Base-by-base conservation (phyloP, 2,797 vertebrate genomes). In the Pempheris klunzingeri region DNA sequence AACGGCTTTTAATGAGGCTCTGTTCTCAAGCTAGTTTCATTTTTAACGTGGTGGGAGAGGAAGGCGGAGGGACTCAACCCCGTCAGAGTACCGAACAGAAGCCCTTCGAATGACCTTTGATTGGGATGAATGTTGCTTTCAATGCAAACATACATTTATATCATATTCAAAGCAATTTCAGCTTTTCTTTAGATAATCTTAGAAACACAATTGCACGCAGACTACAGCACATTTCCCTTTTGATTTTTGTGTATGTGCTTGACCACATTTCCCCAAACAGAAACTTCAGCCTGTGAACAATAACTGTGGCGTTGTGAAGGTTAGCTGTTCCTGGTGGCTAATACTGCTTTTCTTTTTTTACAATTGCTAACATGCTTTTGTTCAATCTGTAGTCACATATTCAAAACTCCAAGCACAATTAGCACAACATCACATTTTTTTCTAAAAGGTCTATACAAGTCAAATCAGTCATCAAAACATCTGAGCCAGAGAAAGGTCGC, bases 1-100 rank as follows among this genome's bases (percentile, higher is more conserved):
- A 74, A 86, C 73, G 41, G 54, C 43, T 78, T 82, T 76, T 78
- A 85, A 84, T 78, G 69, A 83, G 65, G 15, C 6, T 17, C 43
- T 74, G 63, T 64, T 80, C 83, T 71, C 28, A 62, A 74, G 26
- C 55, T 73, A 9, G 4, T 77, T 81, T 83, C 13, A 72, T 67
- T 74, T 87, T 81, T 52, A 76, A 79, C 76, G 61, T 69, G 59
- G 28, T 44, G 68, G 52, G 52, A 85, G 59, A 50, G 14, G 49
- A 49, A 80, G 61, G 22, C 26, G 6, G 60, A 50, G 63, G 41
- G 66, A 54, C 66, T 70, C 18, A 28, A 50, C 41, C n/a, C 57
- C 50, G 61, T 65, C 13, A 52, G 66, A 50, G 22, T 39, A 44
- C 17, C 39, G 41, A 30, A 58, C 17, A 69, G 30, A 74, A n/a